A percentile compares a stretch with the other conserved stretches of the same genome.
These are phyloP conservation scores for Lomographa bimaculata DNA, from an alignment of 2,888 invertebrate genomes.

Conservation along the genomic window DNA sequence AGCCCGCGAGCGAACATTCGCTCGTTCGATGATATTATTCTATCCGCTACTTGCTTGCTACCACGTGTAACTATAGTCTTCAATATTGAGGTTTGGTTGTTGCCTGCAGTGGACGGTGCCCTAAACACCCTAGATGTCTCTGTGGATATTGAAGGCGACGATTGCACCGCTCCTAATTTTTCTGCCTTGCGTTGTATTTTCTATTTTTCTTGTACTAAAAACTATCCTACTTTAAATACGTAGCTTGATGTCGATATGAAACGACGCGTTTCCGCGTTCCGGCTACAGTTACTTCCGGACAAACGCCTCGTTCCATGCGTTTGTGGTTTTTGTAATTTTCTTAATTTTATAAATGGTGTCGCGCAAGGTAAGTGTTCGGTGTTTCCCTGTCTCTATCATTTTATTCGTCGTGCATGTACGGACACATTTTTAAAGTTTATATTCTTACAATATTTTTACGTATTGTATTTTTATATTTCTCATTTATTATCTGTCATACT, in stretches of 20 bases:
- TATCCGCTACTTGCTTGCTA: constrained; percentile 82
- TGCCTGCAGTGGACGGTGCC: constrained; percentile 72
- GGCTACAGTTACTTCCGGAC: constrained; percentile 25
- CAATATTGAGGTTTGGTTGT: constrained; percentile 76
- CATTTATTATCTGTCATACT: constrained; percentile 66
- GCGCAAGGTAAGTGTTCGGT: constrained; percentile 75
- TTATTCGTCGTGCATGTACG: constrained; percentile 68
- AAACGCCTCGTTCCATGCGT: constrained; percentile 70
- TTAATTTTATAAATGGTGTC: constrained; percentile 48
- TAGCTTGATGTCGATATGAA: constrained; percentile 74
- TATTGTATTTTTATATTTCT: constrained; percentile 62
- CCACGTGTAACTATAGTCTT: constrained; percentile 73
- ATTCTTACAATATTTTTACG: constrained; percentile 49
- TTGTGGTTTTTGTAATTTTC: constrained; percentile 55
- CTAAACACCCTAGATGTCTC: constrained; percentile 52
- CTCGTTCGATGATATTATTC: constrained; percentile 75
- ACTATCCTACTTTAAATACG: constrained; percentile 57
- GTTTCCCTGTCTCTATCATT: constrained; percentile 67
- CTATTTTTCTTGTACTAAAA: constrained; percentile 64
- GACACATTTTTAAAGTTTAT: constrained; percentile 53
- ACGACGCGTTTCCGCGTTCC: constrained; percentile 58
- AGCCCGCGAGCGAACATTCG: constrained; percentile 65
- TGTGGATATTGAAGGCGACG: constrained; percentile 75
- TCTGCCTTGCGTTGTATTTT: constrained; percentile 78
- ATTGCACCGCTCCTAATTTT: constrained; percentile 74